These are phyloP conservation scores for Lithophane semibrunnea DNA, from an alignment of 2,888 invertebrate species.

Conservation along the genomic window DNA sequence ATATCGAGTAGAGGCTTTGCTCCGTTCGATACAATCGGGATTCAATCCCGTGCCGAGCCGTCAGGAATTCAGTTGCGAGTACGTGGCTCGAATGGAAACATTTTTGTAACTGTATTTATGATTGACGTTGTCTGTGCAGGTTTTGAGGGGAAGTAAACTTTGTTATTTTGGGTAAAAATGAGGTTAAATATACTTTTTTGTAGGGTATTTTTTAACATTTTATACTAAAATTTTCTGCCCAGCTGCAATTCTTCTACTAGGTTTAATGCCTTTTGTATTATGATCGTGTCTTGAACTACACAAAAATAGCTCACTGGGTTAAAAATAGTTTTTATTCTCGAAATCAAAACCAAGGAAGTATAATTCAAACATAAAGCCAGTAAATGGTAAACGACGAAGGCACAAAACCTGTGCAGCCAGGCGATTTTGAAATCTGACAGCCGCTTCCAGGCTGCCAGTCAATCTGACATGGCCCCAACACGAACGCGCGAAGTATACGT, in stretches of 20 bases:
- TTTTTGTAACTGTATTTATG: conserved; percentile 38
- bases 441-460: conserved; percentile 5
- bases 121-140: conserved; percentile 13
- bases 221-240: neutral
- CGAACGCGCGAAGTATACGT: neutral
- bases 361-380: neutral
- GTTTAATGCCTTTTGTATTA: neutral
- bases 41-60: conserved; percentile 52
- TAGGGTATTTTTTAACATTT: neutral
- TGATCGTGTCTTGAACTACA: neutral
- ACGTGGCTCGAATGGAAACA: conserved; percentile 59
- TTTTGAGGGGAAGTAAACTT: neutral
- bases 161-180: conserved; percentile 1
- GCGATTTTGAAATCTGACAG: conserved; percentile 7
- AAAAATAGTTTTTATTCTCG: neutral
- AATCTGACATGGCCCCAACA: neutral
- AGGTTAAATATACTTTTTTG: neutral
- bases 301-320: neutral
- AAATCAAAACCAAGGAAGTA: neutral
- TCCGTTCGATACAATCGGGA: conserved; percentile 55
- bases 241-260: neutral
- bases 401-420: neutral
- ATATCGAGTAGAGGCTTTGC: conserved; percentile 47
- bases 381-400: neutral
- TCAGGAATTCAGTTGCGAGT: conserved; percentile 42